Evolutionary conservation across 1,140 invertebrate genomes (phyloP), one percentile per base, ranked within the genome.

Genomic region (Drosophila pruinosa): DNA sequence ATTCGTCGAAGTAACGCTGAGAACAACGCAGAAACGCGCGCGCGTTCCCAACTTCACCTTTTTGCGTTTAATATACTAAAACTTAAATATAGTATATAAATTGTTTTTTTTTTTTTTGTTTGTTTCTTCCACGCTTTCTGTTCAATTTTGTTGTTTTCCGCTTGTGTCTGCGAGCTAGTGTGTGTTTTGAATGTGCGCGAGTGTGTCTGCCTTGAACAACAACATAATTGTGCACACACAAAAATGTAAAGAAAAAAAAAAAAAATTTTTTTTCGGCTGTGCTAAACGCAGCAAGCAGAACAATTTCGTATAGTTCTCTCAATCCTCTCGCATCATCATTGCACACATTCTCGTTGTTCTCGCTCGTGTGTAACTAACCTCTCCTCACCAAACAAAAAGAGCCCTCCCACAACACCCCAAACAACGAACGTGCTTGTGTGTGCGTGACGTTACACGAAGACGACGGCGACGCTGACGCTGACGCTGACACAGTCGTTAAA

Each of bases 1-100:
- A 83, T 83, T 77, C 64, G 73, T 86, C 34, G 64, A 72, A 72
- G 63, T 61, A 68, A 67, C 56, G 77, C 72, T 74, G 72, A 83
- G 79, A 83, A 75, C 38, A 73, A 78, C 74, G 68, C 59, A 59
- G 47, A 65, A 72, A 41, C 68, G 53, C 68, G 74, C 74, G 74
- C 74, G 65, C 61, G 72, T 48, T 70, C 50, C 14, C 43, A 71
- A 72, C 69, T 75, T 72, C 43, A 68, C 47, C 52, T 72, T 19
- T 67, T 61, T 57, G 39, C 38, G 38, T 45, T 15, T 21, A 41
- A 17, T 41, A 26, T 24, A 47, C 19, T 26, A 34, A 34, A 34
- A 34, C n/a, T 34, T 4, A 6, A 34, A n/a, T 31, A 31, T 31
- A n/a, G 28, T 31, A 31, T 5, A 48, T 19, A 15, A 41, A 31